phyloP scores from a whole-genome alignment of 1,140 invertebrate species.

The Pentalonia nigronervosa region DNA sequence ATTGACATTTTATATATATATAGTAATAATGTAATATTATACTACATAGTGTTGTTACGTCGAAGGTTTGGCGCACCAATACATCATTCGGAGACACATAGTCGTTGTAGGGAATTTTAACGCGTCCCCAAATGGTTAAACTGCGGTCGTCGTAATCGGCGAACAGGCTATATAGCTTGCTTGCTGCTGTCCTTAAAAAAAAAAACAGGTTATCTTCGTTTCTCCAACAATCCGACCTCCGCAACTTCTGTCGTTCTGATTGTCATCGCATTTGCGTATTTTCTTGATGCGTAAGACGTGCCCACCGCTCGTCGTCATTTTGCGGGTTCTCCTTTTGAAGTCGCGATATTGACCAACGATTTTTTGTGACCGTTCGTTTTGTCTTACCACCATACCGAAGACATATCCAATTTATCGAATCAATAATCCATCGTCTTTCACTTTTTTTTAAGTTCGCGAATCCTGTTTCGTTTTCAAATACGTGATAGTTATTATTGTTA shows the following conservation, averaged over 20 bases:
- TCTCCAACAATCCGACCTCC: background rate
- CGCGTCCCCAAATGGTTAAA: background rate
- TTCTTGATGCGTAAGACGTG: background rate
- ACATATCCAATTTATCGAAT: background rate
- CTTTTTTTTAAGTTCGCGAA: background rate
- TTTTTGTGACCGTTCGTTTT: background rate
- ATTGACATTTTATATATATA: too few relatives aligned
- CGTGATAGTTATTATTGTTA: background rate
- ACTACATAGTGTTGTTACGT: background rate
- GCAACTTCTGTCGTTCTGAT: background rate
- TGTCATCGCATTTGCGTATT: constrained; percentile 33
- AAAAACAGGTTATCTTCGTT: constrained; percentile 55
- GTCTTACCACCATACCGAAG: background rate
- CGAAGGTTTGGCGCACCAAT: background rate
- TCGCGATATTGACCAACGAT: too few relatives aligned
- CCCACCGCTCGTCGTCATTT: background rate
- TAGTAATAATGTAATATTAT: too few relatives aligned
- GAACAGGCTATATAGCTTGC: background rate
- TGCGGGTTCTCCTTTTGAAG: background rate
- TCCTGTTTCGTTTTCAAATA: background rate
- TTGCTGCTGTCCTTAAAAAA: constrained; percentile 39
- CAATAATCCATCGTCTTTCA: background rate
- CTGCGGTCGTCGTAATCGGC: constrained; percentile 5
- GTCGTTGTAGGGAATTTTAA: constrained; percentile 7
- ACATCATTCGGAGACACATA: background rate